These are phyloP conservation scores for Acromyrmex heyeri DNA, from an alignment of 1,140 invertebrate species.

Conservation along the genomic window DNA sequence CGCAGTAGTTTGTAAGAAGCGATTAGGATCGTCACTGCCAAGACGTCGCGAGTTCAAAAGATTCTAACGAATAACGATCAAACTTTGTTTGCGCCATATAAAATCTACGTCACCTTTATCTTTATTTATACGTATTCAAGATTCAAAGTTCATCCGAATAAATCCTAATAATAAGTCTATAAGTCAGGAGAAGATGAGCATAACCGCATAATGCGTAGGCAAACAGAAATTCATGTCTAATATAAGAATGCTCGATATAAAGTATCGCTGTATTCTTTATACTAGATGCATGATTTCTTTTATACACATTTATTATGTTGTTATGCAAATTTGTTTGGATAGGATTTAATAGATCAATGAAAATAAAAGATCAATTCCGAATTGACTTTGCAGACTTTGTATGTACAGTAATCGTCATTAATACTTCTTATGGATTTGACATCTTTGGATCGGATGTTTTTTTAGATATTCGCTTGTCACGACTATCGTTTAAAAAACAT, in stretches of 20 bases:
- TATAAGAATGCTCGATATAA: background rate
- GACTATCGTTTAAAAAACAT: background rate
- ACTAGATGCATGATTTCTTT: background rate
- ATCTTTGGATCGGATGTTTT: background rate
- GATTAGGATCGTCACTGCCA: slow-evolving; percentile 74
- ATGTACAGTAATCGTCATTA: background rate
- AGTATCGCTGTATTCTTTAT: background rate
- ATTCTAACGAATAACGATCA: slow-evolving; percentile 25
- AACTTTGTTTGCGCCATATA: background rate
- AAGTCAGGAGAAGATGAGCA: background rate
- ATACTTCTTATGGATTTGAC: background rate
- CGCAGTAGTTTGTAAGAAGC: slow-evolving; percentile 59
- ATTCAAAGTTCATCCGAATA: background rate
- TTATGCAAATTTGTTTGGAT: background rate
- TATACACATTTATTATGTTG: background rate
- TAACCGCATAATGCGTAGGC: background rate
- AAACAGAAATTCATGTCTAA: background rate
- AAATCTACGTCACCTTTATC: slow-evolving; percentile 6
- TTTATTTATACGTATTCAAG: background rate
- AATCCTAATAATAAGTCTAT: background rate
- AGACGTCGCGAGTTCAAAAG: slow-evolving; percentile 68
- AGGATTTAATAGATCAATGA: background rate
- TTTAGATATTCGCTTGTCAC: background rate
- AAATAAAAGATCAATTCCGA: background rate
- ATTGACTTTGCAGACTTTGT: background rate